Conservation (phyloP, 2,113 vertebrate species). For the Buteo buteo region DNA sequence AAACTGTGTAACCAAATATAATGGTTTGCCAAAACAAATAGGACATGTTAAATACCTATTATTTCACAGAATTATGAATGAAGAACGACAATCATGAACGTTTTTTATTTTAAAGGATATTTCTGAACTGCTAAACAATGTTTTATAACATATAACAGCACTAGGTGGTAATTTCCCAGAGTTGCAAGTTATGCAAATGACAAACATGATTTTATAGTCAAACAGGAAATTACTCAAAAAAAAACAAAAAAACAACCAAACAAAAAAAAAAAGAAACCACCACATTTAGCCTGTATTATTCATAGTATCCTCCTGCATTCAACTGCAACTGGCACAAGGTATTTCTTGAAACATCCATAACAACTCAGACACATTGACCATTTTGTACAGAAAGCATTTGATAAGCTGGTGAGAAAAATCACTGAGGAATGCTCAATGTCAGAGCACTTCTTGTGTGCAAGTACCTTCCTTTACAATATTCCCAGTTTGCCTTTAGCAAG, state of each 20-base stretch:
- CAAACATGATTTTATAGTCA: not conserved
- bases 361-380: not conserved
- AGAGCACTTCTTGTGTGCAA: not conserved
- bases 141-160: not conserved
- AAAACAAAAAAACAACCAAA: too few relatives aligned
- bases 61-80: not conserved
- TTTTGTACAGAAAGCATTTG: not conserved
- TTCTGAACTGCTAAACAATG: not conserved
- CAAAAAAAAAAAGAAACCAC: not conserved
- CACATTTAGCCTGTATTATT: not conserved
- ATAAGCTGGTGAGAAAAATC: conserved; percentile 13
- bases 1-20: not conserved
- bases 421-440: not conserved
- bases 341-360: not conserved
- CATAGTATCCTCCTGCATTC: not conserved
- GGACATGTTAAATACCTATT: not conserved
- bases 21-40: not conserved
- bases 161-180: not conserved
- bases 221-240: not conserved
- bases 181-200: not conserved
- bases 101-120: not conserved
- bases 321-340: not conserved
- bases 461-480: not conserved
- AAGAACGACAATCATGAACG: not conserved
- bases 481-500: not conserved